These are phyloP conservation scores for Megastigmus dorsalis DNA, from an alignment of 2,888 invertebrate genomes.

Conservation along the genomic window DNA sequence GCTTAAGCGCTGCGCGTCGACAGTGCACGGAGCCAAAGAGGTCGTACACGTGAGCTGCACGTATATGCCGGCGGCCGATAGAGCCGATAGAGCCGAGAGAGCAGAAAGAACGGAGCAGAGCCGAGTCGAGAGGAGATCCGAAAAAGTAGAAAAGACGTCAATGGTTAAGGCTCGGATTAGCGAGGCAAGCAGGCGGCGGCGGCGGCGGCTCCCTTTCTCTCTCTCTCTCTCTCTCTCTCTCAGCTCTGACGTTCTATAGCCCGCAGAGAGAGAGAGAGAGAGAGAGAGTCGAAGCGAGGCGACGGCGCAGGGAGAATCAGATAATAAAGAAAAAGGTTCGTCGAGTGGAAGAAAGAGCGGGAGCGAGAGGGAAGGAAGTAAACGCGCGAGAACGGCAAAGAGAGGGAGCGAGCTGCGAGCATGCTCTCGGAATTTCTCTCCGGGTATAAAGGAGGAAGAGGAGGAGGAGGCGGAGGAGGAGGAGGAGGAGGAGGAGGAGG, in stretches of 20 bases:
- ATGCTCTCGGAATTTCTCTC: slow-evolving; percentile 47
- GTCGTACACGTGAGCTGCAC: no score
- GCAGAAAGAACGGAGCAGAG: slow-evolving; percentile 60
- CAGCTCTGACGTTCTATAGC: no score
- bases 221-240: no score
- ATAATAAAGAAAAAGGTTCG: slow-evolving; percentile 57
- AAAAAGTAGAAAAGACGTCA: slow-evolving; percentile 59
- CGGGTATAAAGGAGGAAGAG: slow-evolving; percentile 25
- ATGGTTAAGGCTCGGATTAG: slow-evolving; percentile 42
- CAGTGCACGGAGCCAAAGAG: slow-evolving; percentile 50
- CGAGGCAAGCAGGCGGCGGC: no score
- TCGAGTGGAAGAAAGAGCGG: slow-evolving; percentile 45
- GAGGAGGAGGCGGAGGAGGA: slow-evolving; percentile 45
- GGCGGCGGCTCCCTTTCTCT: no score
- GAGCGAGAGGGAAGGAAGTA: slow-evolving; percentile 43
- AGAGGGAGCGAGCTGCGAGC: slow-evolving; percentile 41
- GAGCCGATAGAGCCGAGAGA: slow-evolving; percentile 58
- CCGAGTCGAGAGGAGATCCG: slow-evolving; percentile 52
- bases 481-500: slow-evolving; percentile 15
- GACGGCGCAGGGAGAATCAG: slow-evolving; percentile 57
- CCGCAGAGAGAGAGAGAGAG: slow-evolving; percentile 56
- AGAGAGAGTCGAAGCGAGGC: slow-evolving; percentile 20
- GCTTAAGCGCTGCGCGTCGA: slow-evolving; percentile 69
- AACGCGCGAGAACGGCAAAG: slow-evolving; percentile 39
- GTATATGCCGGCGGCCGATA: slow-evolving; percentile 55